Evolutionary conservation across 2,113 vertebrate species (phyloP).

Genomic region (Melanerpes aurifrons): DNA sequence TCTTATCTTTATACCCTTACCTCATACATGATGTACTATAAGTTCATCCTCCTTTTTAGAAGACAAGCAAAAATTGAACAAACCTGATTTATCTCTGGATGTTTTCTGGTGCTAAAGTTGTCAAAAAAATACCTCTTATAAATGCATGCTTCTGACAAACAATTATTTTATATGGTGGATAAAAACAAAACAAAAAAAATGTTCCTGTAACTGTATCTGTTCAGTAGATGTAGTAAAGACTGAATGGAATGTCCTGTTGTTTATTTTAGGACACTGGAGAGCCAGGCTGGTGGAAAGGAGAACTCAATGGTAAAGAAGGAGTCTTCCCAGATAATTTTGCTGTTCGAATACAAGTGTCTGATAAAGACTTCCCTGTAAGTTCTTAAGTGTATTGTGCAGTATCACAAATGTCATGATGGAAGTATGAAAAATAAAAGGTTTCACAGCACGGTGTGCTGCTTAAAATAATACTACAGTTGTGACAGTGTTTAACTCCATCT

Average conservation of each 20-base stretch:
- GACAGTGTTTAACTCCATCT: background rate
- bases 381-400: background rate
- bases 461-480: background rate
- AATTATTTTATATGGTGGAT: background rate
- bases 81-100: background rate
- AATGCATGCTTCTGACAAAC: background rate
- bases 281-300: constrained; percentile 93
- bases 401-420: background rate
- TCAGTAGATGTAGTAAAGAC: background rate
- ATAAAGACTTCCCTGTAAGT: constrained; percentile 91
- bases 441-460: background rate
- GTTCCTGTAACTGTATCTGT: background rate
- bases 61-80: background rate
- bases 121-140: background rate
- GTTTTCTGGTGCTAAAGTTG: background rate
- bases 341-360: constrained; percentile 81
- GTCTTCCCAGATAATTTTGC: constrained; percentile 96
- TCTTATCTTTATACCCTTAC: background rate
- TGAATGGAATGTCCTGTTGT: background rate
- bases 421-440: background rate
- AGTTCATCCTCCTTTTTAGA: background rate
- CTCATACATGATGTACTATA: background rate
- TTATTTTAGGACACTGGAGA: constrained; percentile 90
- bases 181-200: background rate
- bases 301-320: constrained; percentile 87